phyloP scores from a whole-genome alignment of 2,888 invertebrate genomes.

The Netelia fuscicornis region DNA sequence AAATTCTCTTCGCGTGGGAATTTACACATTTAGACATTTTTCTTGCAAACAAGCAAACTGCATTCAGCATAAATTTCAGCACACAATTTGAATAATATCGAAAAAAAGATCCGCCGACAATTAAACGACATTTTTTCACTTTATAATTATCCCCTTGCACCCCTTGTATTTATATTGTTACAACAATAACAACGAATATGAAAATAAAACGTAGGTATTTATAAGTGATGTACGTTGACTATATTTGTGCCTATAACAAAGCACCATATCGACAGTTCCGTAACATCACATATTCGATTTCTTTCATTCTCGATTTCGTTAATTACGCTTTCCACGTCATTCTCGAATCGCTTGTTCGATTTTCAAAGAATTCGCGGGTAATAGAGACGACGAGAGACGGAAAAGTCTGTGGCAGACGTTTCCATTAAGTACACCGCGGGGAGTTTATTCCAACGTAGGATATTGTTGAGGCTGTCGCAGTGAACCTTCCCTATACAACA shows the following conservation, averaged over 20 bases:
- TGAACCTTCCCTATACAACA: slow-evolving; percentile 15
- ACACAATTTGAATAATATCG: too few relatives aligned
- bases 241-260: background rate
- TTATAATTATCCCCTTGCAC: too few relatives aligned
- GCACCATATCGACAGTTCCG: background rate
- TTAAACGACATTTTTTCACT: too few relatives aligned
- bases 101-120: too few relatives aligned
- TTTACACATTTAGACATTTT: too few relatives aligned
- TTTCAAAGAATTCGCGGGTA: slow-evolving; percentile 28
- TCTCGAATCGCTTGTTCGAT: background rate
- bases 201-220: too few relatives aligned
- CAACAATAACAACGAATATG: too few relatives aligned
- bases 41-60: too few relatives aligned
- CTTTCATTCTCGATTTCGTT: slow-evolving; percentile 5
- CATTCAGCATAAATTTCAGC: too few relatives aligned
- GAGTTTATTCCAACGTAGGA: slow-evolving; percentile 62
- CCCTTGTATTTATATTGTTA: too few relatives aligned
- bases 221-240: background rate
- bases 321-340: background rate
- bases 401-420: slow-evolving; percentile 82
- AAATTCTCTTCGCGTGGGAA: too few relatives aligned
- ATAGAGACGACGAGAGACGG: slow-evolving; percentile 24
- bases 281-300: background rate
- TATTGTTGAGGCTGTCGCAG: slow-evolving; percentile 18
- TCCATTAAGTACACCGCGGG: slow-evolving; percentile 83